Percentiles rank a stretch among this genome's conserved stretches.
Conservation (phyloP, 2,113 vertebrate genomes). For the Dipodomys ordii region DNA sequence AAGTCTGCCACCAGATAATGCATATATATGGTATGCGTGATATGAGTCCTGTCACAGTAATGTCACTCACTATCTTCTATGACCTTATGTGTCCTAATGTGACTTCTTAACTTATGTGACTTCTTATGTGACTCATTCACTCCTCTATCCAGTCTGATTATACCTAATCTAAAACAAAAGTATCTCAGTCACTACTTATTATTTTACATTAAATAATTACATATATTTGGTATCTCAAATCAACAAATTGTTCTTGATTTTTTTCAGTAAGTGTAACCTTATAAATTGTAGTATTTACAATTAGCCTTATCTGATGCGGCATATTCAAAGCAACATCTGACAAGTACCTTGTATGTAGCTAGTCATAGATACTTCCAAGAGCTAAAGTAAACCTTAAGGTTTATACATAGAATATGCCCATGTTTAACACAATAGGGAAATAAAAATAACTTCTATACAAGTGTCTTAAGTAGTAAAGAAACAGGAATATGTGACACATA, state of each 20-base stretch:
- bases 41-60: not conserved
- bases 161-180: constrained; percentile 2
- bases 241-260: not conserved
- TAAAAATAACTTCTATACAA: constrained; percentile 49
- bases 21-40: not conserved
- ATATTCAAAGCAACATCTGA: not conserved
- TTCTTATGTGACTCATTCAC: not conserved
- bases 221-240: not conserved
- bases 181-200: not conserved
- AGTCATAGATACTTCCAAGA: not conserved
- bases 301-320: not conserved
- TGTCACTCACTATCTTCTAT: not conserved
- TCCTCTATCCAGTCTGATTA: not conserved
- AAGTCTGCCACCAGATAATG: not conserved
- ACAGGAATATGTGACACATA: constrained; percentile 38
- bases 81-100: not conserved
- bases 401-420: not conserved
- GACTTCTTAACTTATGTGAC: too few species aligned
- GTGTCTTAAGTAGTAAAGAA: constrained; percentile 58
- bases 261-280: constrained; percentile 39
- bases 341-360: not conserved
- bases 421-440: constrained; percentile 19
- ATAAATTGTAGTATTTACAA: constrained; percentile 28
- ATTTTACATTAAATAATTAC: constrained; percentile 7
- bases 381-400: constrained; percentile 30